Evolutionary conservation across 1,140 invertebrate species (phyloP), one percentile per base, ranked within the genome.

Genomic region (Monochamus saltuarius): DNA sequence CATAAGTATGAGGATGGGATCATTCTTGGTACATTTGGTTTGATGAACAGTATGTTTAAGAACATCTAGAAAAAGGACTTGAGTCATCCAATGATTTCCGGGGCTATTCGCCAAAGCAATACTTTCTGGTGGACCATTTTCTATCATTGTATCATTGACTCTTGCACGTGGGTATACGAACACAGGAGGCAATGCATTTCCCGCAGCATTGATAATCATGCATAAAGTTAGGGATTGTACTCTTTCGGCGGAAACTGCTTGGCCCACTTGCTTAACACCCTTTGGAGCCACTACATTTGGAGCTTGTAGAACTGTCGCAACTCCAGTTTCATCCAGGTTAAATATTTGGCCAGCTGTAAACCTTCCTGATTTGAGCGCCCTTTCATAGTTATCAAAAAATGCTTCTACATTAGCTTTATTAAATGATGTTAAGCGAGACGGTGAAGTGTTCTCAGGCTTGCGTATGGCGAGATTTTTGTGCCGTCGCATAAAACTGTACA

Each of bases 251-350:
- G 70, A 75, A n/a, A 67, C 70, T 4, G 71, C 57, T 55, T 62
- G 40, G 4, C 75, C 75, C 4, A 79, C 69, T 71, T 79, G 74
- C 59, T 72, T 77, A 19, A 55, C 22, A 3, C 67, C 69, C 38
- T 54, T 66, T 47, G 22, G n/a, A 3, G 45, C 54, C 6, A 62
- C 37, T n/a, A 58, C 37, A 42, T 64, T 49, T 7, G 52, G 56
- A 17, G 73, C 70, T 59, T 68, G 66, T 37, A 74, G 66, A 0
- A 78, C 77, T 29, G 75, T 76, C 19, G 67, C 72, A 34, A 77
- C 49, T 13, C 73, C 75, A 6, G 75, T 78, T 66, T 78, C 77
- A 64, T 79, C 77, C 9, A 75, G 59, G 62, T 79, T 78, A 62
- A 39, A 50, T 7, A 62, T 57, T 29, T 34, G 29, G 52, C 50